Conservation (phyloP, 2,113 vertebrate genomes). For the Equus przewalskii region DNA sequence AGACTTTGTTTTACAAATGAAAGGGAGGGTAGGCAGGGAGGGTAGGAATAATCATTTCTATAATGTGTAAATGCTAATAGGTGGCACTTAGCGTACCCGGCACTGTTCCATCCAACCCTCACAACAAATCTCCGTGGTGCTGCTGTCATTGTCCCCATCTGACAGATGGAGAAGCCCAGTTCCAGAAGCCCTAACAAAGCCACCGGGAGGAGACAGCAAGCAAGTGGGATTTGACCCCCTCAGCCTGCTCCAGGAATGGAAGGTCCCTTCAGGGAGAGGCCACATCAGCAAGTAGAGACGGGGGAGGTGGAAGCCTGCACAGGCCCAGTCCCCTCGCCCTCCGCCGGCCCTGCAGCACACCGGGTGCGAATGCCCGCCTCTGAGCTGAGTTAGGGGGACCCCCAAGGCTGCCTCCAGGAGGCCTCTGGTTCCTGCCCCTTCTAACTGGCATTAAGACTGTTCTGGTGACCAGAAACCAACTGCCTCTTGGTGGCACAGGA, state of each 20-base stretch:
- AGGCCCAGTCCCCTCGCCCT: accelerated
- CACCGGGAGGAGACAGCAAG: not conserved
- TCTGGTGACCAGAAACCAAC: not conserved
- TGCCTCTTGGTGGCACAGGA: not conserved
- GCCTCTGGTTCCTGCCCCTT: not conserved
- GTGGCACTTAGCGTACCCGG: not conserved
- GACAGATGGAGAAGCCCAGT: not conserved
- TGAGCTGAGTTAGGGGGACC: too few species aligned
- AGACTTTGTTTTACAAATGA: not conserved
- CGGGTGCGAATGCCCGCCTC: not conserved
- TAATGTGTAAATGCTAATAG: not conserved
- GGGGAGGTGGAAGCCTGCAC: not conserved
- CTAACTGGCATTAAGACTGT: not conserved
- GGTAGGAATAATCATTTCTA: not conserved
- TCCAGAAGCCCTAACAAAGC: not conserved
- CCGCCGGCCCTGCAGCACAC: too few species aligned
- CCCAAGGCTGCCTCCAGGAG: not conserved
- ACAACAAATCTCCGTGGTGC: not conserved
- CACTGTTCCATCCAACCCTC: not conserved
- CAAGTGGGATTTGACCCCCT: not conserved
- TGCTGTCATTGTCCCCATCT: not conserved
- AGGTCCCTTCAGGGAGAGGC: accelerated
- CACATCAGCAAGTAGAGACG: not conserved
- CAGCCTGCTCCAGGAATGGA: not conserved
- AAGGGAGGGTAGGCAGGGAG: not conserved